Evolutionary conservation across 2,888 invertebrate species (phyloP), one percentile per base, ranked within the genome.

Genomic region (Pheosia tremula): DNA sequence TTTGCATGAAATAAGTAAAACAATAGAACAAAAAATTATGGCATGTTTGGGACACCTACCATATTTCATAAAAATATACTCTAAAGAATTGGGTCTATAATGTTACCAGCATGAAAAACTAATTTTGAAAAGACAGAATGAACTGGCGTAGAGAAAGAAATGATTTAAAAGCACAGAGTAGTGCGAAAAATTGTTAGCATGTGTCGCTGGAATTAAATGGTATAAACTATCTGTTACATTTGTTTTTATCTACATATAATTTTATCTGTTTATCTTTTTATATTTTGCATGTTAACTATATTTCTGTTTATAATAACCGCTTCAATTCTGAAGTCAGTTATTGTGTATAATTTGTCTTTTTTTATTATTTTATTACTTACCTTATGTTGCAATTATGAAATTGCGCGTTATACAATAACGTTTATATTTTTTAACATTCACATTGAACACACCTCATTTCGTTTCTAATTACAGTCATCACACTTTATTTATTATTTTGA

Each of bases 181-280:
- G 92, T 93, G 93, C 92, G 82, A 89, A 89, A 89, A 70, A 83
- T 87, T 80, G 71, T 88, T 76, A 84, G 93, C 93, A 93, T 93
- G 93, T 86, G 73, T 85, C 79, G 91, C 90, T 92, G 81, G 86
- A 83, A 86, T 83, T 89, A 85, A 82, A 81, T 90, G 89, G 86
- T 87, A 80, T 75, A 68, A 73, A 80, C 77, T 79, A 66, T 72
- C 78, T 78, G 77, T 77, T 80, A 74, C 77, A 77, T 74, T 77
- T 75, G 72, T 75, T 74, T 79, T 71, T 68, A 75, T 78, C 75
- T 77, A 79, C 71, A 72, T 71, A 24, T 24, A 24, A 24, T 24
- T 76, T 79, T 63, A 63, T 78, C 66, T 78, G 69, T 73, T 63
- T 70, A 66, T 69, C 65, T 69, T 75, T 72, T 71, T 58, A 54